Conservation (phyloP, 2,888 invertebrate species). For the Litoditis marina region DNA sequence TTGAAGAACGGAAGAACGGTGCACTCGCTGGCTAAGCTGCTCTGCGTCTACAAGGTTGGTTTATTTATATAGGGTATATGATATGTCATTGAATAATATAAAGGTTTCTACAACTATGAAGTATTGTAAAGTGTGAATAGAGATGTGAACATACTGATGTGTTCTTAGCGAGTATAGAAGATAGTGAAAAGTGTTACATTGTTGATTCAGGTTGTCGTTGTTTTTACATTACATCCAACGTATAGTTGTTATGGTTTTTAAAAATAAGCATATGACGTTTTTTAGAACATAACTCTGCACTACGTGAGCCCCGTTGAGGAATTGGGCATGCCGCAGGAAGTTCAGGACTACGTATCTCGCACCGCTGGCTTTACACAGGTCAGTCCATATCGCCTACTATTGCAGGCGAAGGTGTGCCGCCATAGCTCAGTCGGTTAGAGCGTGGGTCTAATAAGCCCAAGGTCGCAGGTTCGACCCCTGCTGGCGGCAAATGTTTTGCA, state of each 20-base stretch:
- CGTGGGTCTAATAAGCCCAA: constrained; percentile 62
- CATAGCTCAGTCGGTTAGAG: constrained; percentile 62
- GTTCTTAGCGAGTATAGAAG: too few species aligned
- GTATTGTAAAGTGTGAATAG: too few species aligned
- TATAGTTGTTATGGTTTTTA: too few species aligned
- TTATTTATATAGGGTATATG: constrained; percentile 62
- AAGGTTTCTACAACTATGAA: too few species aligned
- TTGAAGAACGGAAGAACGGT: constrained; percentile 95
- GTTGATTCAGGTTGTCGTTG: too few species aligned
- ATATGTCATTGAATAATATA: too few species aligned
- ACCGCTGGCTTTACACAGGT: constrained; percentile 76
- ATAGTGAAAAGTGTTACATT: too few species aligned
- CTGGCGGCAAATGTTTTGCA: constrained; percentile 56
- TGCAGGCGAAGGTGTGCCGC: too few species aligned
- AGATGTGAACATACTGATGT: too few species aligned
- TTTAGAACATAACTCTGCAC: constrained; percentile 72
- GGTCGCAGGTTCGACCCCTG: constrained; percentile 62
- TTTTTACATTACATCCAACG: too few species aligned
- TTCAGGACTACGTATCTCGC: constrained; percentile 75
- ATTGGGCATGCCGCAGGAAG: constrained; percentile 85
- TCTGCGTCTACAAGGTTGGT: constrained; percentile 79
- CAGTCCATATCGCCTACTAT: background rate
- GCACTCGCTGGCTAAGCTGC: constrained; percentile 86
- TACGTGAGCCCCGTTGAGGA: constrained; percentile 80
- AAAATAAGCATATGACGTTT: background rate